Conservation (phyloP, 37 sponge, comb jelly and placozoan species). For the Halichondria panicea region DNA sequence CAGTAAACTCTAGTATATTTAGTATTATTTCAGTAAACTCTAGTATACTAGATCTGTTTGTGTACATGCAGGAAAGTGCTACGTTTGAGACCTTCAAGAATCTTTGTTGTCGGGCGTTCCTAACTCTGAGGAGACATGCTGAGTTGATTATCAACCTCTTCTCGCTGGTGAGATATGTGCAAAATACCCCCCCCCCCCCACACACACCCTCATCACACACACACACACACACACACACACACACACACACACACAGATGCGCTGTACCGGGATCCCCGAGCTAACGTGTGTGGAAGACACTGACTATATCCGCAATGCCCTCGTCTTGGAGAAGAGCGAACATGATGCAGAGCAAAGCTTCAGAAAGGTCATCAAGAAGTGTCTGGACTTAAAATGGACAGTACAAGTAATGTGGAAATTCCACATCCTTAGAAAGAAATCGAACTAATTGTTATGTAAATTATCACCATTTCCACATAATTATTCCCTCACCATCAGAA, state of each 20-base stretch:
- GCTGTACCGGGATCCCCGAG: conserved; percentile 86
- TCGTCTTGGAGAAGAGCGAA: conserved; percentile 64
- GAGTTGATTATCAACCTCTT: conserved; percentile 89
- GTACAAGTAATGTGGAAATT: conserved; percentile 80
- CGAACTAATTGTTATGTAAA: conserved; percentile 4
- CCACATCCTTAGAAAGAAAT: conserved; percentile 44
- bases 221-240: too few species aligned
- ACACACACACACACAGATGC: conserved; percentile 59
- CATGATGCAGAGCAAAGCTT: conserved; percentile 75
- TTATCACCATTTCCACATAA: too few species aligned
- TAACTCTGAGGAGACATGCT: conserved; percentile 68
- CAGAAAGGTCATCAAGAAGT: conserved; percentile 62
- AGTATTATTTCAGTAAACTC: background rate
- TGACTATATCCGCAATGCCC: conserved; percentile 64
- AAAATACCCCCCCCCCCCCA: background rate
- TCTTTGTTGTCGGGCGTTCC: conserved; percentile 78
- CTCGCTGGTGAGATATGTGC: conserved; percentile 53
- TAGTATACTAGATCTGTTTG: background rate
- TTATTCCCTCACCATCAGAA: too few species aligned
- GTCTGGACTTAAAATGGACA: conserved; percentile 75
- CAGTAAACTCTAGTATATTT: too few species aligned
- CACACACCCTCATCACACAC: background rate
- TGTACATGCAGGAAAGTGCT: conserved; percentile 28
- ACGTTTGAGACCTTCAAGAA: conserved; percentile 69
- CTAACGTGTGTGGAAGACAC: conserved; percentile 77